These are phyloP conservation scores for Neostethus bicornis DNA, from an alignment of 2,797 vertebrate species.

Conservation along the genomic window DNA sequence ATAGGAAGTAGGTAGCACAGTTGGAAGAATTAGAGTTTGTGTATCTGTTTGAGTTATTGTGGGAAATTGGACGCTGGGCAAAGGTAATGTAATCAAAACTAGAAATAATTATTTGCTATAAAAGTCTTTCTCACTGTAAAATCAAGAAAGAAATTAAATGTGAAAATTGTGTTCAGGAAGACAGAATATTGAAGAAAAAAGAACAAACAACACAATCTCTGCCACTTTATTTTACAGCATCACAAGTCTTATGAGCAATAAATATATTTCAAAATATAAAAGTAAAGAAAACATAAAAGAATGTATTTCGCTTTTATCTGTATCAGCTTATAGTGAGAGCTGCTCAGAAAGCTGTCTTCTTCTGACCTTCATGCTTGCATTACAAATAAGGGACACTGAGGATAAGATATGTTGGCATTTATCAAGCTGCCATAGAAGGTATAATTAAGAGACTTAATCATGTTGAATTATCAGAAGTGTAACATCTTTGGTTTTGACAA, in stretches of 20 bases:
- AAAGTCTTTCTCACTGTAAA: neutral
- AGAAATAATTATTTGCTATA: neutral
- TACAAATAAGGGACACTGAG: conserved; percentile 3
- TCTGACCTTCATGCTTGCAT: neutral
- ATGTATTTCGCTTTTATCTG: conserved; percentile 18
- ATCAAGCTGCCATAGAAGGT: neutral
- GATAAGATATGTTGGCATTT: conserved; percentile 13
- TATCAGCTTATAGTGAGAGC: conserved; percentile 1
- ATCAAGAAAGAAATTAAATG: neutral
- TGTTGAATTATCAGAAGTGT: conserved; percentile 18
- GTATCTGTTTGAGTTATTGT: conserved; percentile 1
- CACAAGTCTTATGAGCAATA: neutral
- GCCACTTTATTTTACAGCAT: neutral
- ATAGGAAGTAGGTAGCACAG: conserved; percentile 1
- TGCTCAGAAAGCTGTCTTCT: conserved; percentile 2
- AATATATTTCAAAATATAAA: neutral
- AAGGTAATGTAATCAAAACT: conserved; percentile 1
- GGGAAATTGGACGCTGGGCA: neutral
- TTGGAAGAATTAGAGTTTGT: neutral
- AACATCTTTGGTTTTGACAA: conserved; percentile 7
- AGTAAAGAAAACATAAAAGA: too few relatives aligned
- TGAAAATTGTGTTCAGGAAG: neutral
- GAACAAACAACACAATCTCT: neutral
- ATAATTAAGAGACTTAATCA: conserved; percentile 7
- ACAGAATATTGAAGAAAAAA: neutral